Conservation (phyloP, 2,113 vertebrate genomes). For the Neodontobutis hainanensis region DNA sequence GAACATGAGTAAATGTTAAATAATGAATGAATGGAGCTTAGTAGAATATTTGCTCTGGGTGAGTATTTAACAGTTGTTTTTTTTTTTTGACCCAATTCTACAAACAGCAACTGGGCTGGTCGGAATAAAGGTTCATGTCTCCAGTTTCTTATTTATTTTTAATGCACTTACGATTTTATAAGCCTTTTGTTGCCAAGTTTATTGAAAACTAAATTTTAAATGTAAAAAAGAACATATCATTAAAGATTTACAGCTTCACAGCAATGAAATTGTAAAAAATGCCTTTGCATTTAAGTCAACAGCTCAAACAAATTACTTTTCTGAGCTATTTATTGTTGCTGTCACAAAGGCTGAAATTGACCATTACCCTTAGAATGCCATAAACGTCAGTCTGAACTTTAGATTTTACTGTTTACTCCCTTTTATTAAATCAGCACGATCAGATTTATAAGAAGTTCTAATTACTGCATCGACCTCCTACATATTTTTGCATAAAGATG, state of each 20-base stretch:
- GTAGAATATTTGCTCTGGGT: background rate
- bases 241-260: too few relatives aligned
- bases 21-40: background rate
- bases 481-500: conserved; percentile 14
- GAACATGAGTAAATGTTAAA: background rate
- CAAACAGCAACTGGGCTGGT: too few relatives aligned
- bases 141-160: too few relatives aligned
- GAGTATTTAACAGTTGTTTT: background rate
- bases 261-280: background rate
- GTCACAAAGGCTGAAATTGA: conserved; percentile 3
- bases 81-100: too few relatives aligned
- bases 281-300: background rate
- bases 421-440: conserved; percentile 6
- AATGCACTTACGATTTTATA: too few relatives aligned
- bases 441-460: conserved; percentile 5
- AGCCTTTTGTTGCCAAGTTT: too few relatives aligned
- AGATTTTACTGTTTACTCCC: conserved; percentile 19
- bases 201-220: too few relatives aligned
- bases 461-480: conserved; percentile 6
- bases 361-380: conserved; percentile 30
- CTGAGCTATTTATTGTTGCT: conserved; percentile 7
- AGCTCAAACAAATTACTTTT: background rate
- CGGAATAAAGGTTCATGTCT: too few relatives aligned
- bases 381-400: conserved; percentile 18
- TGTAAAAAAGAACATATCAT: too few relatives aligned